These are phyloP conservation scores for Semnopithecus entellus DNA, from an alignment of 2,113 vertebrate species.

Conservation along the genomic window DNA sequence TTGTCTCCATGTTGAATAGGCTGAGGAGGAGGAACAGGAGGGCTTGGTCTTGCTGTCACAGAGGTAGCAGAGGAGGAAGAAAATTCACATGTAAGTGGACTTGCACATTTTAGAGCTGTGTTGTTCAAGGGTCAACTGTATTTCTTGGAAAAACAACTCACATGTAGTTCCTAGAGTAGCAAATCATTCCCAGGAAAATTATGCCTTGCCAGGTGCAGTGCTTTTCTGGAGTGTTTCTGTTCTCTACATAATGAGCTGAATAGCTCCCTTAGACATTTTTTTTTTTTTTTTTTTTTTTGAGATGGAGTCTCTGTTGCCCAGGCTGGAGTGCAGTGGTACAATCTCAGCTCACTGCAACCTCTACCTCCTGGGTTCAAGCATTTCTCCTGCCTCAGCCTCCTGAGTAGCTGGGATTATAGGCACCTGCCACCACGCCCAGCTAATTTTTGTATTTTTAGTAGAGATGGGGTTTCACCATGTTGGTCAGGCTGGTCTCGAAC, in stretches of 20 bases:
- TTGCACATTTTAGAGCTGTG: background rate
- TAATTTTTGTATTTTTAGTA: no score
- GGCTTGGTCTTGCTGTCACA: background rate
- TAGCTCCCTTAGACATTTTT: background rate
- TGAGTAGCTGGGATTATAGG: no score
- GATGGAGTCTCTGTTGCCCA: no score
- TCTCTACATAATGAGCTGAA: background rate
- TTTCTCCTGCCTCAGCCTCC: no score
- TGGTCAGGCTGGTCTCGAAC: no score
- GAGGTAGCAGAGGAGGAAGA: background rate
- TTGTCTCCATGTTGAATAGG: background rate
- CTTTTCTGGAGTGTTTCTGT: background rate
- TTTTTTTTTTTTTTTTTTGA: no score
- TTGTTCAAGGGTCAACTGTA: background rate
- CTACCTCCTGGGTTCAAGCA: no score
- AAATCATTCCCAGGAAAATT: slow-evolving; percentile 2
- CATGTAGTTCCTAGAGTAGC: background rate
- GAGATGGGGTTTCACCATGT: no score
- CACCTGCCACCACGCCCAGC: no score
- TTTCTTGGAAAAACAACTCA: background rate
- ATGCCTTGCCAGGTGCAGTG: background rate
- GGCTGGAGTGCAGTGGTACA: no score
- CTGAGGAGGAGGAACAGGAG: background rate
- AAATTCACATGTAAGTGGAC: background rate
- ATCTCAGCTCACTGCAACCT: no score